Evolutionary conservation across 2,888 invertebrate genomes (phyloP), one percentile per base, ranked within the genome.

Genomic region (Anthophora plumipes): DNA sequence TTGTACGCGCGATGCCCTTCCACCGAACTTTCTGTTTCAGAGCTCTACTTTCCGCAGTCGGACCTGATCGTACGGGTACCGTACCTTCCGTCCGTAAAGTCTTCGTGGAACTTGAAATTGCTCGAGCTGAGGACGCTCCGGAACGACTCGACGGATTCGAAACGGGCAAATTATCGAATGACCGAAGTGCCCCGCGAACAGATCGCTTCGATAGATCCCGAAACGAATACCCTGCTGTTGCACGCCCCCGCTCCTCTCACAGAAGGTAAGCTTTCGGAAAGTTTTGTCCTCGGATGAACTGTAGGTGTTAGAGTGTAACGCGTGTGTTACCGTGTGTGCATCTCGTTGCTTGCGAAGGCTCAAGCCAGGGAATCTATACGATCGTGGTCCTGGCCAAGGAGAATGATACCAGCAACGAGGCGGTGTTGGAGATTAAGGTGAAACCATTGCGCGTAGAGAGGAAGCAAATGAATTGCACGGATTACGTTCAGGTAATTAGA

Each of bases 11-110:
- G n/a, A n/a, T n/a, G n/a, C n/a, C n/a, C n/a, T n/a, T n/a, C n/a
- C n/a, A n/a, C n/a, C 31, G 31, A 31, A 31, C 31, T 39, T 82
- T 76, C 76, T 80, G 63, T 91, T 91, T 50, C 91, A 93, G 93
- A 88, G 39, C 74, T 93, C n/a, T 93, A 92, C 75, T 93, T 92
- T 80, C 91, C 93, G 22, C 93, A 93, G 64, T 93, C 93, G 48
- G 89, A 93, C 59, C 73, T 93, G 69, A 88, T 85, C 7, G 57
- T 92, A 52, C 89, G 89, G 52, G 64, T 93, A 61, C 93, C 93
- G 4, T 90, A 91, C 52, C 63, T 86, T 25, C 25, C 63, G 39
- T 81, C 77, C 8, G 46, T 12, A 0, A 72, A 85, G 25, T 74
- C 74, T 20, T 37, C 72, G 6, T 68, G 87, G 43, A 82, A 85